Evolutionary conservation across 2,888 invertebrate species (phyloP).

Genomic region (Acleris emargana): DNA sequence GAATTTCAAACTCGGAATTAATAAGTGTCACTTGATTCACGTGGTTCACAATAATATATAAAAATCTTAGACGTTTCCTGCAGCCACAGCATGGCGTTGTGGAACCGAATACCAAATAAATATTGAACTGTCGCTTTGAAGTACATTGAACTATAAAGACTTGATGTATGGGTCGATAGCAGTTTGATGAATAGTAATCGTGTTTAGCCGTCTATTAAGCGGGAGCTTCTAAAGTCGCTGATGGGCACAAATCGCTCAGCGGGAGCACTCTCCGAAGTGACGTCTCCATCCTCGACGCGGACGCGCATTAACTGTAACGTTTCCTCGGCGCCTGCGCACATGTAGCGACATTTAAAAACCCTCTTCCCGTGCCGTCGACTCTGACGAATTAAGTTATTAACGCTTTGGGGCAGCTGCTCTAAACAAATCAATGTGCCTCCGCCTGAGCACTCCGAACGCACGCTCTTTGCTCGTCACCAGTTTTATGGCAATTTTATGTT

Average conservation of each 20-base stretch:
- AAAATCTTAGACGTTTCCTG: slow-evolving; percentile 8
- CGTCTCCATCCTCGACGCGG: slow-evolving; percentile 58
- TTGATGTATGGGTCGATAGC: slow-evolving; percentile 25
- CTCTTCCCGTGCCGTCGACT: slow-evolving; percentile 74
- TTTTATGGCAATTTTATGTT: slow-evolving; percentile 78
- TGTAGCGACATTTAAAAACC: slow-evolving; percentile 67
- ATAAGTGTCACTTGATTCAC: slow-evolving; percentile 31
- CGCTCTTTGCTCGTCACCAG: slow-evolving; percentile 62
- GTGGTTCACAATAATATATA: slow-evolving; percentile 17
- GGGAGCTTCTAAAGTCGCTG: slow-evolving; percentile 56
- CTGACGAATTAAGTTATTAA: slow-evolving; percentile 84
- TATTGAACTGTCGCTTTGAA: slow-evolving; percentile 22
- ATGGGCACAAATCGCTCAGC: slow-evolving; percentile 74
- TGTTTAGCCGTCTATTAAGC: slow-evolving; percentile 66
- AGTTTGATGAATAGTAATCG: slow-evolving; percentile 59
- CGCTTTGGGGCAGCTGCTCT: slow-evolving; percentile 76
- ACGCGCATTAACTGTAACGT: slow-evolving; percentile 61
- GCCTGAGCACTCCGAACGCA: slow-evolving; percentile 65
- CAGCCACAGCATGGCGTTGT: slow-evolving; percentile 10
- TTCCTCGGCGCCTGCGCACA: slow-evolving; percentile 71
- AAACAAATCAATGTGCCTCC: slow-evolving; percentile 80
- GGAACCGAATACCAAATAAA: slow-evolving; percentile 17
- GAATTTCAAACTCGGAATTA: slow-evolving; percentile 37
- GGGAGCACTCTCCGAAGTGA: slow-evolving; percentile 55
- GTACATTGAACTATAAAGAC: slow-evolving; percentile 15